Conservation (phyloP, 2,113 vertebrate genomes). For the Carassius auratus region DNA sequence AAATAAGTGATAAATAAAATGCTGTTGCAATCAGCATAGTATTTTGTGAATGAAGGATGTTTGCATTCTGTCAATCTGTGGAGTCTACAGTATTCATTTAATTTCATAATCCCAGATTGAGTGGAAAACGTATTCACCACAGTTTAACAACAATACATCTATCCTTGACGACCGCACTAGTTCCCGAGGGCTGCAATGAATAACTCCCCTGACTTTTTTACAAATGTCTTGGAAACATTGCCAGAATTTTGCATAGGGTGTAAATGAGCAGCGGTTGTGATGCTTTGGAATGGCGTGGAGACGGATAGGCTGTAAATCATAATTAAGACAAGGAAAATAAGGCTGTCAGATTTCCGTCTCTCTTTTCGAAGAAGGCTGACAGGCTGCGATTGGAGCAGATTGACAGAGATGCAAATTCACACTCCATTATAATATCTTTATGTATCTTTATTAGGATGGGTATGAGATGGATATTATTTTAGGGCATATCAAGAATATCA, state of each 20-base stretch:
- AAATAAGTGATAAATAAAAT: background rate
- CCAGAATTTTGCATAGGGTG: constrained; percentile 16
- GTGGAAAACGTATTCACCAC: constrained; percentile 35
- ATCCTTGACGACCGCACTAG: constrained; percentile 22
- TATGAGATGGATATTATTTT: constrained; percentile 6
- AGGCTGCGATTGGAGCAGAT: constrained; percentile 3
- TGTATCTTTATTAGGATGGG: constrained; percentile 22
- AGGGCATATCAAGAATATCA: background rate
- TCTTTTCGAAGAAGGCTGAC: constrained; percentile 11
- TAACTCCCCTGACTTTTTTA: constrained; percentile 35
- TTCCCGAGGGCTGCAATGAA: constrained; percentile 35
- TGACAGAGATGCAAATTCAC: constrained; percentile 42
- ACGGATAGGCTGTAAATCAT: constrained; percentile 53
- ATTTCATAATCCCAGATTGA: constrained; percentile 33
- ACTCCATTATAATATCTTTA: constrained; percentile 45
- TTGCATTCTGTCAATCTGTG: background rate
- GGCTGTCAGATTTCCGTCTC: constrained; percentile 40
- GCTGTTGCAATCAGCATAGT: background rate
- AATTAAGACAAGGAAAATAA: constrained; percentile 51
- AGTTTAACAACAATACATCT: constrained; percentile 39
- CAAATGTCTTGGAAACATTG: constrained; percentile 36
- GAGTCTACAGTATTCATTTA: background rate
- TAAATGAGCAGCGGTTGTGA: constrained; percentile 21
- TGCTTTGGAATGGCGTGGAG: constrained; percentile 24
- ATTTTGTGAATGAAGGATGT: background rate